Percentiles rank a stretch among this genome's conserved stretches.
Conservation (phyloP, 2,113 vertebrate species). For the Diadophis punctatus region DNA sequence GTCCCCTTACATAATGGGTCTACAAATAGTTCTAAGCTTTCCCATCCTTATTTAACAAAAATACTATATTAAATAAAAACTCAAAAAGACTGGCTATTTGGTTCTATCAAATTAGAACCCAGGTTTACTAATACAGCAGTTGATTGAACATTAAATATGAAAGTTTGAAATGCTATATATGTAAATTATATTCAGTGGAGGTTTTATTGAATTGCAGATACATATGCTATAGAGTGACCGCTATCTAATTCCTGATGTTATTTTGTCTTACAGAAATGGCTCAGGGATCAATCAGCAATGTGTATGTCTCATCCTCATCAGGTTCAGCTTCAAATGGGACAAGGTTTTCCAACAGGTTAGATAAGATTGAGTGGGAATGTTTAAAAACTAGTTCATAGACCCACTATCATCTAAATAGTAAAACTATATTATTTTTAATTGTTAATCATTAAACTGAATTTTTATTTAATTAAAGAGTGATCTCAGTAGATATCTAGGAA, state of each 20-base stretch:
- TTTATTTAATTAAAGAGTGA: background rate
- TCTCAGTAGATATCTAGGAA: background rate
- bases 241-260: background rate
- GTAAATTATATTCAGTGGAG: background rate
- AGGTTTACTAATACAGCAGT: background rate
- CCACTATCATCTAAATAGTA: background rate
- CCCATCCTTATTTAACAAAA: background rate
- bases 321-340: conserved; percentile 86
- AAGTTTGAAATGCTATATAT: background rate
- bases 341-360: conserved; percentile 87
- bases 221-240: background rate
- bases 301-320: conserved; percentile 83
- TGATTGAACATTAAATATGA: background rate
- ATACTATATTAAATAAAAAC: background rate
- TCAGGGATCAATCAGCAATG: conserved; percentile 91
- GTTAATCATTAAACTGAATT: background rate
- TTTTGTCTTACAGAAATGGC: conserved; percentile 85
- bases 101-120: background rate
- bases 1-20: background rate
- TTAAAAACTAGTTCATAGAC: background rate
- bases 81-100: background rate
- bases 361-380: background rate
- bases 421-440: background rate
- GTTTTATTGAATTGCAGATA: background rate
- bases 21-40: background rate